Base-by-base conservation (phyloP, 2,113 vertebrate genomes). In the Rhodinocichla rosea region DNA sequence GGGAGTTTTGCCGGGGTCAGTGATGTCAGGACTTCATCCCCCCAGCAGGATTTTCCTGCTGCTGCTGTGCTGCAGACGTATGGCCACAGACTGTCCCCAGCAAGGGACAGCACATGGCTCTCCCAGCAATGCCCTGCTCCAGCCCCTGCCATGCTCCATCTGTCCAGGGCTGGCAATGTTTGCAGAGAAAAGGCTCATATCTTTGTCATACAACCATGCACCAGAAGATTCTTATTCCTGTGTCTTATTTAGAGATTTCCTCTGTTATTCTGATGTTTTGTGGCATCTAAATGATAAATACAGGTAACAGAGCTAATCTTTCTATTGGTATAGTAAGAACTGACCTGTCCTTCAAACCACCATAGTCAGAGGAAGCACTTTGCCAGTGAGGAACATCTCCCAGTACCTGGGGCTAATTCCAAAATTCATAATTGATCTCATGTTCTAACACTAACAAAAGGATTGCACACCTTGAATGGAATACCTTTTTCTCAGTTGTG, bases 131-230 rank as follows among this genome's bases (percentile, higher is more conserved):
- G 50, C 74, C 77, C 52, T 71, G 24, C 62, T 71, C 20, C 60
- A 62, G 74, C 67, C 70, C 92, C 84, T 73, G 82, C 84, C 78
- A 44, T 3, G 78, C 64, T 77, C 95, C 94, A 67, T 90, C 93
- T 95, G 93, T 44, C 64, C 47, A 64, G 44, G 50, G 19, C 53
- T 91, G 86, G 83, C 73, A 60, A 21, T 15, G 3, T 17, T 59
- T 67, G 47, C 4, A 1, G 23, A 52, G 56, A 68, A 83, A 49
- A 64, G 17, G 39, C 47, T 56, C 24, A 0, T 35, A 5, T 70
- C 39, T 83, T 71, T 40, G 47, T 68, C 83, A 78, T 11, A 4
- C 24, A 49, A 3, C 26, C n/a, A 45, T 6, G 33, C 32, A 12
- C 18, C 15, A 13, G 6, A 56, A 91, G 10, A 68, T 32, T 71